Base-by-base conservation (phyloP, 2,797 vertebrate species). In the Borostomias antarcticus region DNA sequence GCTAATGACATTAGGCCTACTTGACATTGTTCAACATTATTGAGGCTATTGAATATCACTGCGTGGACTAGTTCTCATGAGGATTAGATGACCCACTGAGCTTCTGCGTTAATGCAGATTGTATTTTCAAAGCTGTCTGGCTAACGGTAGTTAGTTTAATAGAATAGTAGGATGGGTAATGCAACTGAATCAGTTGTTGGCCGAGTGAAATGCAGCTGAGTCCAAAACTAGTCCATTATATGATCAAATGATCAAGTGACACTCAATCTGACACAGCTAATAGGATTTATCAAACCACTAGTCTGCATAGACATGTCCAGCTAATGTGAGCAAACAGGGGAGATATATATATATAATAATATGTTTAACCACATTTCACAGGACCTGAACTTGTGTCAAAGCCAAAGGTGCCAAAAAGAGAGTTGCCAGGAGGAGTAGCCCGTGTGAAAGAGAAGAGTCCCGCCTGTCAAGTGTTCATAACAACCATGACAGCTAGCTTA, bases 401-500 rank as follows among this genome's bases (percentile, higher is more conserved):
- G n/a, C n/a, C n/a, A n/a, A n/a, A n/a, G n/a, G n/a, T n/a, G n/a
- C n/a, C n/a, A n/a, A n/a, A n/a, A n/a, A n/a, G n/a, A n/a, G n/a
- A n/a, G n/a, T n/a, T n/a, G n/a, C n/a, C n/a, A n/a, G n/a, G n/a
- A n/a, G n/a, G n/a, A n/a, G n/a, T n/a, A n/a, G n/a, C n/a, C n/a
- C n/a, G n/a, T n/a, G n/a, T n/a, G n/a, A n/a, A n/a, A n/a, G n/a
- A n/a, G n/a, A n/a, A n/a, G n/a, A n/a, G n/a, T n/a, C n/a, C n/a
- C n/a, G n/a, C 4, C 37, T 30, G 29, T 33, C 21, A 50, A 10
- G 5, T 3, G 29, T 50, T 13, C 21, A 26, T 35, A 21, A 29
- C 35, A 40, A 30, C 29, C 33, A 30, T 32, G 47, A 58, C 50
- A 64, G 29, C 25, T 66, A 33, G 35, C 50, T 60, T 50, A 25